These are phyloP conservation scores for Calypte anna DNA, from an alignment of 2,113 vertebrate species.

Conservation along the genomic window DNA sequence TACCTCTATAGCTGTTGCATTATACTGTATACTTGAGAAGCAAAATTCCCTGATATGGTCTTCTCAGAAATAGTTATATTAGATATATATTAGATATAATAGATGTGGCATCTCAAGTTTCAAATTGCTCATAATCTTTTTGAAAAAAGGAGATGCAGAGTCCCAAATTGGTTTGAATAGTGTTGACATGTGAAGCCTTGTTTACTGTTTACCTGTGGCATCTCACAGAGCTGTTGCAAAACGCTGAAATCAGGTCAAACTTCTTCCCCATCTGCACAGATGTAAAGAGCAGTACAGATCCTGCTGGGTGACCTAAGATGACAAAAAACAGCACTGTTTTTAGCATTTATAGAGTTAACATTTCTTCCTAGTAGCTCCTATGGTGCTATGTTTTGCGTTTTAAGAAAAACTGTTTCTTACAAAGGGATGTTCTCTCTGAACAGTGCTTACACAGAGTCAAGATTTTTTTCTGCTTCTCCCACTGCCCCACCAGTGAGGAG, in stretches of 20 bases:
- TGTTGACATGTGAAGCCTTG: background rate
- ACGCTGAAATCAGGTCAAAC: background rate
- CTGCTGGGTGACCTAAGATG: background rate
- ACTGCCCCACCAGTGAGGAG: rapidly evolving
- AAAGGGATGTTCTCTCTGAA: background rate
- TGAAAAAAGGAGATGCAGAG: background rate
- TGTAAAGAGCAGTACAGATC: background rate
- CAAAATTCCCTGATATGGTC: background rate
- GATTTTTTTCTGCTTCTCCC: background rate
- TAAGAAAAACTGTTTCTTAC: background rate
- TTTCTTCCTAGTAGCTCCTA: background rate
- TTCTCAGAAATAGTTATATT: background rate
- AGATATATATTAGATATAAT: background rate
- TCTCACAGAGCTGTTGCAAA: background rate
- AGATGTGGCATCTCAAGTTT: background rate
- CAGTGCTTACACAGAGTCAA: background rate
- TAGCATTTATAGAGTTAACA: background rate
- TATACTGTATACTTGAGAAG: background rate
- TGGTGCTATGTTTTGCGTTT: background rate
- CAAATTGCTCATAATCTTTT: background rate
- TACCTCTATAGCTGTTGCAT: background rate
- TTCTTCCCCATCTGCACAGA: background rate
- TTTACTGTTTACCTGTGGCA: background rate
- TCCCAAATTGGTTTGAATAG: background rate
- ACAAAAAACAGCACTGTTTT: background rate